Evolutionary conservation across 2,113 vertebrate species (phyloP).

Genomic region (Chlorodrepanis virens): DNA sequence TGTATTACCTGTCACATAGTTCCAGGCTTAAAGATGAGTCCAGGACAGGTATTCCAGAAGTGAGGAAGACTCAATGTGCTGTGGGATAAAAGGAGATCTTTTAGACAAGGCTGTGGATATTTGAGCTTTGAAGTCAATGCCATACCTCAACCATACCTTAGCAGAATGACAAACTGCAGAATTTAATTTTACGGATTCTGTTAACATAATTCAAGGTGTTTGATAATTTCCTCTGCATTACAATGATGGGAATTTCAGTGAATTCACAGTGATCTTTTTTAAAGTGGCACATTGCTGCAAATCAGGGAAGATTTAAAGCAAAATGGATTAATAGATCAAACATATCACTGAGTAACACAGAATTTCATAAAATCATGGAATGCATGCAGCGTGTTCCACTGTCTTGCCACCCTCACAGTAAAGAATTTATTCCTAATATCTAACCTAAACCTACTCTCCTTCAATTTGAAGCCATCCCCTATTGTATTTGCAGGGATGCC

Average conservation of each 20-base stretch:
- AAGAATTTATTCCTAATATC: background rate
- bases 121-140: background rate
- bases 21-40: background rate
- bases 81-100: background rate
- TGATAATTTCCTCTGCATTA: background rate
- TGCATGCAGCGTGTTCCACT: background rate
- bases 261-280: background rate
- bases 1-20: background rate
- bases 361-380: background rate
- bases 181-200: background rate
- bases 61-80: background rate
- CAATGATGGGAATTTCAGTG: background rate
- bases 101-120: background rate
- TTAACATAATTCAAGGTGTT: background rate
- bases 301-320: background rate
- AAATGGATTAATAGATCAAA: background rate
- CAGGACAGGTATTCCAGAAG: background rate
- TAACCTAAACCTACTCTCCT: background rate
- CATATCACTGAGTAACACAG: background rate
- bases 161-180: background rate
- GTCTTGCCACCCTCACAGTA: background rate
- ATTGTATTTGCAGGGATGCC: too few species aligned
- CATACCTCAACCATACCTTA: accelerated
- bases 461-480: background rate
- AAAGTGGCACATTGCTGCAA: background rate